Evolutionary conservation across 2,113 vertebrate species (phyloP), one percentile per base, ranked within the genome.

Genomic region (Cygnus atratus): DNA sequence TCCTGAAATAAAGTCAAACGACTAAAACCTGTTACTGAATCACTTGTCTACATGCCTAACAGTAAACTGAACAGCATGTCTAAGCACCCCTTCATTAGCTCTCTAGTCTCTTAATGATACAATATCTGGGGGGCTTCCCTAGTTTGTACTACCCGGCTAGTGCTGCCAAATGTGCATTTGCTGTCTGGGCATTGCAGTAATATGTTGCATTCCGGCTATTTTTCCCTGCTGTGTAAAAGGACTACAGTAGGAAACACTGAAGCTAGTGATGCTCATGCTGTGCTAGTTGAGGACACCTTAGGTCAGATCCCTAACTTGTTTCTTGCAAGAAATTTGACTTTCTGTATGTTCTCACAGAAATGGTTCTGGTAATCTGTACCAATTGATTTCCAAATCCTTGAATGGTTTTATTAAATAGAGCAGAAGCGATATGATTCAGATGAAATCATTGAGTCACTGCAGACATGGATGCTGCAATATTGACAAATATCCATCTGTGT

Each of bases 381-480:
- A 55, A 61, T 35, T 61, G 66, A 55, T 89, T 89, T 86, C 67
- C 21, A 79, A 74, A 82, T 87, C 50, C 52, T 71, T 71, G 44
- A 71, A 52, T 28, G 59, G 28, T 66, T 89, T 78, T 89, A 48
- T 44, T 82, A 86, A 93, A 44, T 44, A 83, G 55, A 71, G 58
- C 41, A 44, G 31, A 86, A 86, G 59, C 48, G 55, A 9, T 35
- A 44, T 74, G 76, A 70, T 93, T 87, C 72, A 87, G 39, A 39
- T 70, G 28, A 86, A 66, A 70, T 63, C 7, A 37, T 16, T 73
- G 81, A 92, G 61, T 79, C 76, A 79, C 39, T 79, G 61, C 44
- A 78, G 67, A 48, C 50, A 8, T 39, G 43, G 41, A 78, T 43
- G 48, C 65, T 73, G 61, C 76, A 77, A 35, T 90, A 90, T 55